These are phyloP conservation scores for Zelostemma sp. DNA, from an alignment of 1,140 invertebrate genomes.

Conservation along the genomic window DNA sequence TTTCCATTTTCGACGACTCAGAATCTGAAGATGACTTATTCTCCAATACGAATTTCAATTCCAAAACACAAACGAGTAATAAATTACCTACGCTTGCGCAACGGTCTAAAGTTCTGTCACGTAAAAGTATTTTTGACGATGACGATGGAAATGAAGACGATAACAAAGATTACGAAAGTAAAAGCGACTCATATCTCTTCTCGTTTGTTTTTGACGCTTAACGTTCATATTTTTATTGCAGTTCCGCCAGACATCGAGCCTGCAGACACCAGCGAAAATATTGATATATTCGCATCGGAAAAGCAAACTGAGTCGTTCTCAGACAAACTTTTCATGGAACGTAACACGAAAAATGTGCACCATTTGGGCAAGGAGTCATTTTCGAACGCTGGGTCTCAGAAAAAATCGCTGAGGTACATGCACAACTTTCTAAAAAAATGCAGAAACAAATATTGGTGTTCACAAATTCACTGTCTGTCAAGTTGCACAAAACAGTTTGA, in stretches of 20 bases:
- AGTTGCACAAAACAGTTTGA: too few species aligned
- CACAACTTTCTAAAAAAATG: too few species aligned
- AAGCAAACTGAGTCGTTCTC: too few species aligned
- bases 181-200: neutral
- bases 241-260: neutral
- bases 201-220: neutral
- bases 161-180: neutral
- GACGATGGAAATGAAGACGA: constrained; percentile 14
- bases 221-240: neutral
- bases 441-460: too few species aligned
- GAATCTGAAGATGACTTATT: constrained; percentile 53
- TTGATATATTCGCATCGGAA: neutral
- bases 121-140: constrained; percentile 38
- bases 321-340: constrained; percentile 1
- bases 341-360: neutral
- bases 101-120: constrained; percentile 5
- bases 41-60: constrained; percentile 45
- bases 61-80: constrained; percentile 44
- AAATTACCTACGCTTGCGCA: constrained; percentile 9
- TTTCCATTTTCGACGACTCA: constrained; percentile 50
- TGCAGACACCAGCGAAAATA: neutral
- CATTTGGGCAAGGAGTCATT: neutral
- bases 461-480: too few species aligned
- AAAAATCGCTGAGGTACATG: neutral
- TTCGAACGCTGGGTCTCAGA: neutral